A percentile compares a stretch with the other conserved stretches of the same genome.
Evolutionary conservation across 2,113 vertebrate genomes (phyloP).

Genomic region (Dicrurus megarhynchus): DNA sequence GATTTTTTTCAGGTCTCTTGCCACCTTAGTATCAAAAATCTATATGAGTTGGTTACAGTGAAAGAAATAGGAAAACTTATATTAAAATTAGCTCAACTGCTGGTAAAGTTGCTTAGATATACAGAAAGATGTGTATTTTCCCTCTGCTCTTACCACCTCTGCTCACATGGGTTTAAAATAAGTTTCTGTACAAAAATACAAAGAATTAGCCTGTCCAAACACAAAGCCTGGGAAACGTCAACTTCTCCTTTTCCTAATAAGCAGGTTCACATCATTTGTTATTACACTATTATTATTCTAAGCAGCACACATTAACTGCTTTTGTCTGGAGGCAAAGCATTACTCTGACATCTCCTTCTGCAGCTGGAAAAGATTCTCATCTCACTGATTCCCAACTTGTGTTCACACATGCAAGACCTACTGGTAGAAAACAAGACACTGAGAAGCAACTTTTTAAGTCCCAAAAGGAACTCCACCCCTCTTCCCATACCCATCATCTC

Average conservation of each 20-base stretch:
- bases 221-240: conserved; percentile 31
- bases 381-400: neutral
- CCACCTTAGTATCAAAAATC: neutral
- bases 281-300: neutral
- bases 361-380: neutral
- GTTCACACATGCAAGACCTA: neutral
- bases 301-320: neutral
- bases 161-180: neutral
- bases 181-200: neutral
- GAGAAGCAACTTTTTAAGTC: neutral
- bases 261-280: neutral
- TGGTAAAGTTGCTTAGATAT: neutral
- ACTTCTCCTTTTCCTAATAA: neutral
- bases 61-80: neutral
- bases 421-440: neutral
- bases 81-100: neutral
- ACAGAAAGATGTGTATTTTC: neutral
- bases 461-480: neutral
- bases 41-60: neutral
- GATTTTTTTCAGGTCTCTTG: neutral
- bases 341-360: neutral
- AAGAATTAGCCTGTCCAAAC: conserved; percentile 14
- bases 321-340: neutral
- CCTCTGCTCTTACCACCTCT: neutral
- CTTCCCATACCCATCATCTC: neutral